These are phyloP conservation scores for Troglohyphantes excavatus DNA, from an alignment of 2,888 invertebrate species.

Conservation along the genomic window DNA sequence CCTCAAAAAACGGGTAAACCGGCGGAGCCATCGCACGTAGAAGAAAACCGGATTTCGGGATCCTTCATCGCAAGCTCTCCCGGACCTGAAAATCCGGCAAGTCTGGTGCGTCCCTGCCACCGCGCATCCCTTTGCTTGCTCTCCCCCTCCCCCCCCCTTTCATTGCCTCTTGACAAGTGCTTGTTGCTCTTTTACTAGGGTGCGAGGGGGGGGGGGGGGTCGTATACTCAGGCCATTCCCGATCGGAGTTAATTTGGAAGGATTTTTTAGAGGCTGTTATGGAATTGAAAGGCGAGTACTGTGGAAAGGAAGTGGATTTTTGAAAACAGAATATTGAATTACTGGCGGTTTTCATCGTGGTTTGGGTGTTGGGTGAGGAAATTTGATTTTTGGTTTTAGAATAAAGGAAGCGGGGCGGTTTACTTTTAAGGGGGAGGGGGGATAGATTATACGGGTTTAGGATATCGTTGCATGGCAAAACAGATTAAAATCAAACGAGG, in stretches of 20 bases:
- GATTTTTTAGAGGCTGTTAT: neutral
- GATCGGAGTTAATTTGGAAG: neutral
- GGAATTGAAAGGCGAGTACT: neutral
- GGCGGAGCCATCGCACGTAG: conserved; percentile 60
- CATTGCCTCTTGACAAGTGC: conserved; percentile 14
- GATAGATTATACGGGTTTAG: no score
- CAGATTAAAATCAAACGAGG: no score
- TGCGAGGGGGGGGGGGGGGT: neutral
- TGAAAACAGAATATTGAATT: neutral
- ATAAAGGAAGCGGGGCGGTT: neutral
- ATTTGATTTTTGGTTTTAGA: neutral
- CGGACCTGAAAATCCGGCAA: conserved; percentile 66
- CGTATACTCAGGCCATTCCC: neutral
- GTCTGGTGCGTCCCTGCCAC: conserved; percentile 53
- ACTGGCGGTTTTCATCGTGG: no score
- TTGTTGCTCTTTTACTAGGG: neutral
- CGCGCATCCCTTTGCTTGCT: conserved; percentile 50
- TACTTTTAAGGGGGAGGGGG: neutral
- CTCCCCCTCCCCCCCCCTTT: conserved; percentile 8
- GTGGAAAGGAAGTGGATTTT: neutral
- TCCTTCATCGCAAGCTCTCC: conserved; percentile 73
- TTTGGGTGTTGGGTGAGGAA: neutral
- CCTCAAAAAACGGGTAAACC: conserved; percentile 65
- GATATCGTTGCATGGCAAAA: no score
- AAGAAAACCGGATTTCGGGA: conserved; percentile 43